Percentiles rank a stretch among this genome's conserved stretches.
These are phyloP conservation scores for Anguilla megastoma DNA, from an alignment of 2,797 vertebrate genomes.

Conservation along the genomic window DNA sequence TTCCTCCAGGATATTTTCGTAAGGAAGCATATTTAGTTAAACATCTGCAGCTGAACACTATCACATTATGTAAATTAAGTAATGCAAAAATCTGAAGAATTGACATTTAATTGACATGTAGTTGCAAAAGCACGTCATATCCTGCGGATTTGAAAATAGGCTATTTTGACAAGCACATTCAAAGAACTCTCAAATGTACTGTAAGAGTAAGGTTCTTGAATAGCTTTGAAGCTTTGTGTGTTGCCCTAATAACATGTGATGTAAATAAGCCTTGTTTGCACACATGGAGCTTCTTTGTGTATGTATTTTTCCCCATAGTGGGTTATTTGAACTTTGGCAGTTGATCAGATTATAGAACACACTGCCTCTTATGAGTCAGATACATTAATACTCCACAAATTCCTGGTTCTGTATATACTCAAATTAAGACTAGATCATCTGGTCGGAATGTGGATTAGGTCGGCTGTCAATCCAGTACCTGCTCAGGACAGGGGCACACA, in stretches of 20 bases:
- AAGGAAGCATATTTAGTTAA: background rate
- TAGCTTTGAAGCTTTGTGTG: background rate
- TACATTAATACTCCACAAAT: background rate
- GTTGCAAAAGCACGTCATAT: background rate
- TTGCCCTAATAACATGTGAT: background rate
- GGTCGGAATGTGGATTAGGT: background rate
- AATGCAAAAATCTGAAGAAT: background rate
- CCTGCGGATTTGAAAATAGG: background rate
- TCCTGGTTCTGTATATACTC: background rate
- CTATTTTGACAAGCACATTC: background rate
- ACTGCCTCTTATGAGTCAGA: background rate
- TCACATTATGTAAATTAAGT: background rate
- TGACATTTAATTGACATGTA: background rate
- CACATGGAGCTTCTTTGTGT: background rate
- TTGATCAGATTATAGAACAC: background rate
- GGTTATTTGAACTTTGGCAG: background rate
- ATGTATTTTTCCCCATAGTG: background rate
- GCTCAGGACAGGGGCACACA: background rate
- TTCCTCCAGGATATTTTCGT: background rate
- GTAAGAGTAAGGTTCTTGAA: background rate
- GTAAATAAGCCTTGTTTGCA: background rate
- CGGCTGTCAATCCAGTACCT: background rate
- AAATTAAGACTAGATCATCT: background rate
- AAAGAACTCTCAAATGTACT: background rate
- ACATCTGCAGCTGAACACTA: background rate